A percentile compares a stretch with the other conserved stretches of the same genome.
These are phyloP conservation scores for Protobothrops flavoviridis DNA, from an alignment of 2,113 vertebrate genomes.

Conservation along the genomic window DNA sequence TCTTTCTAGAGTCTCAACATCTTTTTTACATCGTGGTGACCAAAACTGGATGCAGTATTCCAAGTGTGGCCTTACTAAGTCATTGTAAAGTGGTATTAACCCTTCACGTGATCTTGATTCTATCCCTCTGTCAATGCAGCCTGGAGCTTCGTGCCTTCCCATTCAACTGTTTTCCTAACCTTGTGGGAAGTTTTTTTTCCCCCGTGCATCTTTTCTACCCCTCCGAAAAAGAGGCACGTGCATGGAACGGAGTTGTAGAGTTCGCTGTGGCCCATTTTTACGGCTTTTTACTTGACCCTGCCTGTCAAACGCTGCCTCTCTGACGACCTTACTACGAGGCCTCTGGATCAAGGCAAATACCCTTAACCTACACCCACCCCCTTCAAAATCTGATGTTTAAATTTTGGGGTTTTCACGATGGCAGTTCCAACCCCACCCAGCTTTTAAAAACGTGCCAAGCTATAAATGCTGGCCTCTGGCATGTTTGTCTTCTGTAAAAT, in stretches of 20 bases:
- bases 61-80: neutral
- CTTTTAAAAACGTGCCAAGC: neutral
- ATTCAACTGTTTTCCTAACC: neutral
- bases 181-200: neutral
- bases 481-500: neutral
- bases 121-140: neutral
- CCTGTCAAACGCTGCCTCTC: too few species aligned
- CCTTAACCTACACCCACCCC: fast-evolving
- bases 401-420: constrained; percentile 9
- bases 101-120: neutral
- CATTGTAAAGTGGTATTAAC: neutral
- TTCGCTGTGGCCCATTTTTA: neutral
- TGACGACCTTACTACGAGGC: neutral
- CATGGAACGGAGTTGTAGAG: neutral
- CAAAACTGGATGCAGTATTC: neutral
- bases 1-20: too few species aligned
- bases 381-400: neutral
- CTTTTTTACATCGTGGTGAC: too few species aligned
- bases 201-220: neutral
- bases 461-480: fast-evolving
- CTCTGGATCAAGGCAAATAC: neutral
- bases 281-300: neutral
- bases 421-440: neutral
- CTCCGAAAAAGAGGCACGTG: neutral
- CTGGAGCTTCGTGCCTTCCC: neutral